Conservation (phyloP, 37 sponge, comb jelly and placozoan species). For the Ephydatia muelleri region DNA sequence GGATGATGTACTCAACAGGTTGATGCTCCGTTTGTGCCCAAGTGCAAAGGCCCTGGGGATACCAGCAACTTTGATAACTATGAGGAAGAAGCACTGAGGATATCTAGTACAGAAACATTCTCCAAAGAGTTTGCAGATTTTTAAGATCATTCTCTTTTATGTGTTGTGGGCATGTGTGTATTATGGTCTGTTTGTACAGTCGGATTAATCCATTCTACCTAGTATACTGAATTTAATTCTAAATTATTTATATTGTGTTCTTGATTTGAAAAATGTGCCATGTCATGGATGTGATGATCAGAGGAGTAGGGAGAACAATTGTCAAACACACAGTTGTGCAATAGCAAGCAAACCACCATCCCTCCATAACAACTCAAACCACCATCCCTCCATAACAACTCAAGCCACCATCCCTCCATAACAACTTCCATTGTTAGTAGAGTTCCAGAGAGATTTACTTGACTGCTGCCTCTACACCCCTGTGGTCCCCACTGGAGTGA, state of each 20-base stretch:
- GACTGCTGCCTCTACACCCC: not conserved
- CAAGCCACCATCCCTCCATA: too few relatives aligned
- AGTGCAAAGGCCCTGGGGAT: constrained; percentile 93
- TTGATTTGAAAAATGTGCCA: not conserved
- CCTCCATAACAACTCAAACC: too few relatives aligned
- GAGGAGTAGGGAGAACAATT: too few relatives aligned
- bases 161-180: not conserved
- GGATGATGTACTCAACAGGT: constrained; percentile 68
- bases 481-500: not conserved
- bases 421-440: not conserved
- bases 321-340: too few relatives aligned
- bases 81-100: constrained; percentile 91
- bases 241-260: not conserved
- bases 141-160: constrained; percentile 14
- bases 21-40: constrained; percentile 98
- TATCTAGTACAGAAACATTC: constrained; percentile 86
- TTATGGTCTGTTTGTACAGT: too few relatives aligned
- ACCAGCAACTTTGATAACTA: constrained; percentile 98
- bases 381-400: too few relatives aligned
- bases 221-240: not conserved
- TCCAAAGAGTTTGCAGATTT: constrained; percentile 96
- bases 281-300: too few relatives aligned
- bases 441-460: too few relatives aligned
- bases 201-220: not conserved
- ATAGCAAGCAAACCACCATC: too few relatives aligned